Conservation (phyloP, 1,140 invertebrate species). For the Artemia franciscana region DNA sequence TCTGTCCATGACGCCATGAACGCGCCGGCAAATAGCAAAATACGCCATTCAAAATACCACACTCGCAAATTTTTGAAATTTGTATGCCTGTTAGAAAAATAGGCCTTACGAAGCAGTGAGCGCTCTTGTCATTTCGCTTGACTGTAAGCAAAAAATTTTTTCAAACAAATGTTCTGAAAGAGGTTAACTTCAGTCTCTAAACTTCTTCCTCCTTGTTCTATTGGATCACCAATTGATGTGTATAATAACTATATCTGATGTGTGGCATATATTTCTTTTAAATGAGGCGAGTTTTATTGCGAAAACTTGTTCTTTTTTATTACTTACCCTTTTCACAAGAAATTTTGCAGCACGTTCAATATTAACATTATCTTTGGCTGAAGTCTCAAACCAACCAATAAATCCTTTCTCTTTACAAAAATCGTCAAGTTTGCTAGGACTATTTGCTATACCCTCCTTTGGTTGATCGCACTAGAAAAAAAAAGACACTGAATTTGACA, state of each 20-base stretch:
- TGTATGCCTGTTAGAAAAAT: no score
- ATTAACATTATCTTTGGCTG: constrained; percentile 94
- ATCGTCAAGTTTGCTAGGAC: constrained; percentile 65
- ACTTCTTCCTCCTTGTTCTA: background rate
- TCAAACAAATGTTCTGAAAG: background rate
- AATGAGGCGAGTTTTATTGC: background rate
- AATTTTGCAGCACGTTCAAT: constrained; percentile 83
- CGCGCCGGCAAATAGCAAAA: no score
- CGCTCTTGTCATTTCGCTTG: no score
- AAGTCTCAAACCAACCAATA: constrained; percentile 89
- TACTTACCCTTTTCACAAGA: constrained; percentile 55
- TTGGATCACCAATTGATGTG: background rate
- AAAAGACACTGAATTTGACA: constrained; percentile 8
- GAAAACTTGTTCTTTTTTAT: background rate
- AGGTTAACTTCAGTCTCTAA: background rate
- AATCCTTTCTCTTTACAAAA: constrained; percentile 88
- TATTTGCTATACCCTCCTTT: constrained; percentile 70
- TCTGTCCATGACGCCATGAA: no score
- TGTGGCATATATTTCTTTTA: background rate
- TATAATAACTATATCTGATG: background rate
- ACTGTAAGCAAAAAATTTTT: background rate
- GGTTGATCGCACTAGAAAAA: constrained; percentile 66
- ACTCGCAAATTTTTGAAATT: no score
- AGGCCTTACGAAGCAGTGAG: no score
- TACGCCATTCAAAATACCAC: no score